Conservation (phyloP, 2,888 invertebrate genomes). For the Orthosia cruda region DNA sequence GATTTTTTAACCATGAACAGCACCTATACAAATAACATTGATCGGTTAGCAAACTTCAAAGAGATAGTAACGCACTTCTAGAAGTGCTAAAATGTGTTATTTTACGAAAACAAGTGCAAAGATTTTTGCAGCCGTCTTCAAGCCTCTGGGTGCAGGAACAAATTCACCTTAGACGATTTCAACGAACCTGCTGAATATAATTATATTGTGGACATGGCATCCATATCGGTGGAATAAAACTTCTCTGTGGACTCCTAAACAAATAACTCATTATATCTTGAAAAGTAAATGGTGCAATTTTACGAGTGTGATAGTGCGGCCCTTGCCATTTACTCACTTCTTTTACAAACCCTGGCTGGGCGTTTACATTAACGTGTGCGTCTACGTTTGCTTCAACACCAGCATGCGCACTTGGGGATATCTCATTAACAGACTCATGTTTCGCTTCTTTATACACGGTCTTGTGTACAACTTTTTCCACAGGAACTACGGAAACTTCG, state of each 20-base stretch:
- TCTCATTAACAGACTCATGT: constrained; percentile 79
- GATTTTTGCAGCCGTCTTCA: constrained; percentile 71
- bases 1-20: neutral
- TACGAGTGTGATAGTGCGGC: constrained; percentile 41
- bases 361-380: constrained; percentile 70
- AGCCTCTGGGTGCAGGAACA: constrained; percentile 75
- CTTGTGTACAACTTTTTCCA: constrained; percentile 67
- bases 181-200: constrained; percentile 80
- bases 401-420: constrained; percentile 72
- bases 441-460: constrained; percentile 78
- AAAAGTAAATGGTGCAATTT: constrained; percentile 68
- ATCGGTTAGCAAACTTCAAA: constrained; percentile 37
- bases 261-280: constrained; percentile 75
- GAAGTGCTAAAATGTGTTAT: constrained; percentile 20
- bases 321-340: constrained; percentile 84
- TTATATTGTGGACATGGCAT: constrained; percentile 66
- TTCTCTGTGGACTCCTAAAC: constrained; percentile 73
- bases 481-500: constrained; percentile 70
- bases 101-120: constrained; percentile 47
- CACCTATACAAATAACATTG: constrained; percentile 14
- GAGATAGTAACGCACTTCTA: neutral
- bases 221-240: constrained; percentile 67
- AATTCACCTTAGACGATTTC: constrained; percentile 32
- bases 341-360: constrained; percentile 77
- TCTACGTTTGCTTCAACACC: constrained; percentile 64